phyloP scores from a whole-genome alignment of 2,113 vertebrate species.

The Arenaria interpres region DNA sequence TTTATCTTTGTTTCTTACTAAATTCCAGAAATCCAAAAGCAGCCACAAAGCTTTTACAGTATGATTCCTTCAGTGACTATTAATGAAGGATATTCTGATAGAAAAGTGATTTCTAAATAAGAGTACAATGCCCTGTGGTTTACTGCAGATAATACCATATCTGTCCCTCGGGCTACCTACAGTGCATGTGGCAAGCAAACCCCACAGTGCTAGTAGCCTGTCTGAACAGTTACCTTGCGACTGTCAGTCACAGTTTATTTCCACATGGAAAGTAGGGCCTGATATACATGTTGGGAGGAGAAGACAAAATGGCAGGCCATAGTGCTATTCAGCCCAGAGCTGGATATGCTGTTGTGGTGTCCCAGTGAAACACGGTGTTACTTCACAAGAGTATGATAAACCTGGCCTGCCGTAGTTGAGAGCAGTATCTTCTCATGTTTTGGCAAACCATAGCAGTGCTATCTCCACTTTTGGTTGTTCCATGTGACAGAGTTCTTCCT shows the following conservation, averaged over 20 bases:
- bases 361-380: neutral
- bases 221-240: neutral
- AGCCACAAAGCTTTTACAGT: neutral
- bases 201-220: neutral
- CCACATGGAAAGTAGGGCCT: neutral
- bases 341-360: fast-evolving
- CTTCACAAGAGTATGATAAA: neutral
- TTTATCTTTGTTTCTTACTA: neutral
- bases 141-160: neutral
- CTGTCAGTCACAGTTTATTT: neutral
- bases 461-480: neutral
- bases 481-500: neutral
- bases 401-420: neutral
- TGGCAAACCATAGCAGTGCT: neutral
- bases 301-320: neutral
- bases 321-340: neutral
- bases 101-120: neutral
- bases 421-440: neutral
- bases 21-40: neutral
- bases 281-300: neutral
- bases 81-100: neutral
- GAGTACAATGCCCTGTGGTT: neutral
- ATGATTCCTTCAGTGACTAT: neutral
- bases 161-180: neutral
- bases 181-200: neutral